Base-by-base conservation (phyloP, 2,113 vertebrate species). In the Carettochelys insculpta region DNA sequence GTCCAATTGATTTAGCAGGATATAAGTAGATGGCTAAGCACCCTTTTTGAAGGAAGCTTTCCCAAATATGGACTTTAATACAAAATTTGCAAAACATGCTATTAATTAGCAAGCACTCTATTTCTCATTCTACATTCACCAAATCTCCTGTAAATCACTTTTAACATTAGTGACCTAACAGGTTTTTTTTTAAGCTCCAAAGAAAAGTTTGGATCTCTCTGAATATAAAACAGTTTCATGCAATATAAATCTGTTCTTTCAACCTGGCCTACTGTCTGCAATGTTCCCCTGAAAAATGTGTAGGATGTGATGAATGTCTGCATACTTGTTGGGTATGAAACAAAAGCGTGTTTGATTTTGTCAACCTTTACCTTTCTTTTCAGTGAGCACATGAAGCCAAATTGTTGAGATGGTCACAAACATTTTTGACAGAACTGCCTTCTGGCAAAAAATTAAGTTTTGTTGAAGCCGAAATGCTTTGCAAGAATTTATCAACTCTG, bases 391-490 rank as follows among this genome's bases (percentile, higher is more conserved):
- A 73, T 47, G 85, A 88, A 77, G 38, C 13, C 41, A 45, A n/a
- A 65, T 65, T 20, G 34, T 65, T 20, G 34, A 65, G 16, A 16
- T 65, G 17, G 17, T n/a, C 34, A 65, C n/a, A 56, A 31, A 61
- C 12, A 61, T 51, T 9, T 38, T 58, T 31, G 53, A 43, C 51
- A 81, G 50, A 47, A 85, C 61, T 3, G 52, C 65, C 45, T 82
- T 90, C 34, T 65, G 2, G 41, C 65, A 82, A 90, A 92, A 43
- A 50, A 75, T 34, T 24, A 4, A n/a, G 24, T 91, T 94, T 14
- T 11, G 38, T 79, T 86, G 52, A 90, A 86, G 89, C 41, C 84
- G 8, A 92, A 88, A 56, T 83, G 3, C 80, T 95, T 88, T 83
- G 68, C 56, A 25, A 85, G 12, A 48, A 1, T 1, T 20, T 83